Conservation (phyloP, 2,888 invertebrate genomes). For the Drosophila neonasuta region DNA sequence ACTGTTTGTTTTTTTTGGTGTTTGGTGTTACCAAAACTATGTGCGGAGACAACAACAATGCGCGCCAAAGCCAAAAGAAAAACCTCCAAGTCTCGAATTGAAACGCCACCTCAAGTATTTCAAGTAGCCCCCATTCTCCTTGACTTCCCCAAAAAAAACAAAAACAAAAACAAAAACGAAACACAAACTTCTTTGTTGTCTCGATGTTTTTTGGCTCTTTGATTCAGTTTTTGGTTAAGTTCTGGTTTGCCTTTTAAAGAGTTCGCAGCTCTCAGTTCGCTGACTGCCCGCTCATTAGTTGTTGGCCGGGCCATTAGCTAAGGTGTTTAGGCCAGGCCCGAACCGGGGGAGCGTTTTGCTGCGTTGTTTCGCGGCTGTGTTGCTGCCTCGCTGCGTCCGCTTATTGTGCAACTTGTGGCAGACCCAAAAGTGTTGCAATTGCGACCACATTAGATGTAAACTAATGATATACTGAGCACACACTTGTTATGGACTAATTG, state of each 20-base stretch:
- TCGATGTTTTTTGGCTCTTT: constrained; percentile 23
- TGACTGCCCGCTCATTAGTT: constrained; percentile 70
- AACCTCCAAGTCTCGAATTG: constrained; percentile 57
- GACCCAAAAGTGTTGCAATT: constrained; percentile 65
- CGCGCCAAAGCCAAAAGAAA: constrained; percentile 35
- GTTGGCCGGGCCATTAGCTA: constrained; percentile 60
- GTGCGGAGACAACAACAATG: constrained; percentile 46
- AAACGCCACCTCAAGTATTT: constrained; percentile 62
- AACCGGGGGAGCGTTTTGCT: constrained; percentile 26
- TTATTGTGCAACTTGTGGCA: constrained; percentile 59
- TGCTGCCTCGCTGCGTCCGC: constrained; percentile 45
- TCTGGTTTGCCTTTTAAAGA: constrained; percentile 69
- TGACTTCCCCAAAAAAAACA: constrained; percentile 10
- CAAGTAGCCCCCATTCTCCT: constrained; percentile 44
- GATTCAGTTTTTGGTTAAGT: constrained; percentile 38
- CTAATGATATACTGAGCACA: constrained; percentile 65
- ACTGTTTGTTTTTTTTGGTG: constrained; percentile 1
- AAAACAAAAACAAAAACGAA: not conserved
- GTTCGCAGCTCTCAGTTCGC: constrained; percentile 36
- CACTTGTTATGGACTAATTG: constrained; percentile 61
- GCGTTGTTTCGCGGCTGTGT: not conserved
- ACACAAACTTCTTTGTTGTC: constrained; percentile 48
- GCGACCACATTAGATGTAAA: constrained; percentile 66
- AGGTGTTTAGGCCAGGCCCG: constrained; percentile 70
- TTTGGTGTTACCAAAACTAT: constrained; percentile 18